These are phyloP conservation scores for Julus scanicus DNA, from an alignment of 2,888 invertebrate genomes.

Conservation along the genomic window DNA sequence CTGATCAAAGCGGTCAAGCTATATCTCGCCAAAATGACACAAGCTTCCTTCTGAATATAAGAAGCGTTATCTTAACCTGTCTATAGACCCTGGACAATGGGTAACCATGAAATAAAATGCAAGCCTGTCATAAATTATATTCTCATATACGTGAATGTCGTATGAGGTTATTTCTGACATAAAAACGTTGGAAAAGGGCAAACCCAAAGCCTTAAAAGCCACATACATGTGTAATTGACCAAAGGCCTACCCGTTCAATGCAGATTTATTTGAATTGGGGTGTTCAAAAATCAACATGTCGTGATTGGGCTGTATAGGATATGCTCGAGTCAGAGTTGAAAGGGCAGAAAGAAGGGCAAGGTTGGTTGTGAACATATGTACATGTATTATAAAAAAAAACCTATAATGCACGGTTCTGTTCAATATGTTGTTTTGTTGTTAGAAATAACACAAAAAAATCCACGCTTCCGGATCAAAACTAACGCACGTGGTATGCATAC, in stretches of 20 bases:
- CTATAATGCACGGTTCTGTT: background rate
- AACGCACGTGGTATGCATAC: conserved; percentile 23
- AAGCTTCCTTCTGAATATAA: background rate
- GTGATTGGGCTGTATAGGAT: conserved; percentile 30
- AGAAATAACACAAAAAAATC: background rate
- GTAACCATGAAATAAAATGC: background rate
- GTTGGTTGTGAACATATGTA: background rate
- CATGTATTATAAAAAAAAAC: conserved; percentile 5
- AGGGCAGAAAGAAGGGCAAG: conserved; percentile 34
- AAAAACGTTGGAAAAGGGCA: background rate
- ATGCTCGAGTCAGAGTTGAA: conserved; percentile 30
- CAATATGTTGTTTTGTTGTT: conserved; percentile 12
- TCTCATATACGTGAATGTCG: background rate
- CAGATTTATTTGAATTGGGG: conserved; percentile 31
- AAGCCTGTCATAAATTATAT: background rate
- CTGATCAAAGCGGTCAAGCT: background rate
- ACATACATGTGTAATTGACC: conserved; percentile 16
- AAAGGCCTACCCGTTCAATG: conserved; percentile 25
- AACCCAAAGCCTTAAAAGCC: conserved; percentile 1
- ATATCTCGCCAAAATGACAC: background rate
- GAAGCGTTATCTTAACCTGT: background rate
- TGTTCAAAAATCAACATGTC: conserved; percentile 21
- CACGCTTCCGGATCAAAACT: conserved; percentile 32
- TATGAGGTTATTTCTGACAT: background rate
- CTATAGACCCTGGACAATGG: background rate